phyloP scores from a whole-genome alignment of 2,113 vertebrate genomes.

The Recurvirostra avosetta region DNA sequence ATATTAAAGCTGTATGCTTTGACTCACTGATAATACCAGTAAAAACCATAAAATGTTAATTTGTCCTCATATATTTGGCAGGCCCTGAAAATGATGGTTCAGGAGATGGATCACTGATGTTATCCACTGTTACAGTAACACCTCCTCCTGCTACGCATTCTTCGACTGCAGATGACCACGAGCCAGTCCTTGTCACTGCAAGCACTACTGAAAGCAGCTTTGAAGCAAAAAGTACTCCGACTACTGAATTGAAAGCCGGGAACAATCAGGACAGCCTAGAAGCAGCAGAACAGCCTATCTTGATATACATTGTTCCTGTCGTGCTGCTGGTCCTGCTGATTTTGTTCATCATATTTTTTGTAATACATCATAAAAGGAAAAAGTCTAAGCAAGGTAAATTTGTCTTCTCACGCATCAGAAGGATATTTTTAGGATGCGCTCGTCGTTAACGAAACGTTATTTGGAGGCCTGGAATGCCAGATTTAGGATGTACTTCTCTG shows the following conservation, averaged over 20 bases:
- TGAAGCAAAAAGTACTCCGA: background rate
- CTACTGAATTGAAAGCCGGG: background rate
- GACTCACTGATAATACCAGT: background rate
- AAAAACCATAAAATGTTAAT: background rate
- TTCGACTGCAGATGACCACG: fast-evolving
- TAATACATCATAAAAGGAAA: slow-evolving; percentile 53
- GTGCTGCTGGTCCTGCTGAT: slow-evolving; percentile 57
- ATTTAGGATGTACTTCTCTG: background rate
- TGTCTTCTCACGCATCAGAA: background rate
- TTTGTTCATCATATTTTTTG: slow-evolving; percentile 12
- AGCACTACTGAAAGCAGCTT: background rate
- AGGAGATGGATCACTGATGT: background rate
- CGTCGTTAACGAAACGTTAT: background rate
- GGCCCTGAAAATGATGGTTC: background rate
- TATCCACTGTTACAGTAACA: background rate
- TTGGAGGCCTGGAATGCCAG: background rate
- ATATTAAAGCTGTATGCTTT: background rate
- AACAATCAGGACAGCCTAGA: background rate
- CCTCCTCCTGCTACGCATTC: background rate
- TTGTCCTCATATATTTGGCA: slow-evolving; percentile 24
- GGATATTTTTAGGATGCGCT: background rate
- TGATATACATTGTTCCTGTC: slow-evolving; percentile 56
- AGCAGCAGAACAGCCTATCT: background rate
- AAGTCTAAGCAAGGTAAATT: slow-evolving; percentile 73
- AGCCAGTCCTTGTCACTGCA: background rate